phyloP scores from a whole-genome alignment of 2,113 vertebrate species.

The Pluvianellus socialis region DNA sequence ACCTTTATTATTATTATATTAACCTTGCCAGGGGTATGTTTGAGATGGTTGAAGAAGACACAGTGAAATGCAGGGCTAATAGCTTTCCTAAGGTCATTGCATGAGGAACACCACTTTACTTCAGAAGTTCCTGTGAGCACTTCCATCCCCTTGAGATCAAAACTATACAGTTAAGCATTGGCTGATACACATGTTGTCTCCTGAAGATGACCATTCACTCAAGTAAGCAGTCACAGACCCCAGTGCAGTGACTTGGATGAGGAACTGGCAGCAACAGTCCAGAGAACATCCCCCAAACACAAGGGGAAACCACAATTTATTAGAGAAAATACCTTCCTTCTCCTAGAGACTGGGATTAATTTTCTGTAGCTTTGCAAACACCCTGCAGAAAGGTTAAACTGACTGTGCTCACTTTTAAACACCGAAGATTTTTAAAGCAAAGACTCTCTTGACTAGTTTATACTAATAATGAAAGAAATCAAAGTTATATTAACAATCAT shows the following conservation, averaged over 20 bases:
- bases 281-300: not conserved
- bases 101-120: not conserved
- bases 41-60: not conserved
- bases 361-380: not conserved
- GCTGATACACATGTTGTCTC: not conserved
- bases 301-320: constrained; percentile 55
- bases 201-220: not conserved
- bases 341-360: constrained; percentile 48
- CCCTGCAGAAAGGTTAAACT: not conserved
- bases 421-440: not conserved
- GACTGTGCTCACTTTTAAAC: constrained; percentile 10
- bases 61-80: not conserved
- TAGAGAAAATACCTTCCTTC: constrained; percentile 46
- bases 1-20: not conserved
- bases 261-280: not conserved
- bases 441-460: not conserved
- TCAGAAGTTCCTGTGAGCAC: not conserved
- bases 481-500: not conserved
- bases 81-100: not conserved
- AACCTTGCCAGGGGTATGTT: not conserved
- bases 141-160: not conserved
- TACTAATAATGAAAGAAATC: not conserved
- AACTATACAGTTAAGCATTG: not conserved
- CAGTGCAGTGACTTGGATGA: not conserved
- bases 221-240: not conserved